phyloP scores from a whole-genome alignment of 1,140 invertebrate genomes.

The Diuraphis noxia region DNA sequence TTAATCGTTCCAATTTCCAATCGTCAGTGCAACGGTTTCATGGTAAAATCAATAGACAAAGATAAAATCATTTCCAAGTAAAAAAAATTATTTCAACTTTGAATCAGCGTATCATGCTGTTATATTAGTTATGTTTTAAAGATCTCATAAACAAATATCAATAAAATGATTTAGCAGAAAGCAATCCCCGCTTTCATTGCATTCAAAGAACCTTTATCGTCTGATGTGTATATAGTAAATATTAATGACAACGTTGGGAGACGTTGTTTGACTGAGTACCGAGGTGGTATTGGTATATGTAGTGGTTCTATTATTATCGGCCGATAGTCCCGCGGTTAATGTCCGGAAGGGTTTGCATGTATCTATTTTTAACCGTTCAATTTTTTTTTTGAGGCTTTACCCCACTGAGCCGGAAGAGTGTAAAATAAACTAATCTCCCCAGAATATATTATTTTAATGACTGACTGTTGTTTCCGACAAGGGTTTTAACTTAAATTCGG shows the following conservation, averaged over 20 bases:
- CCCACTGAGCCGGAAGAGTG: background rate
- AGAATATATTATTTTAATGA: background rate
- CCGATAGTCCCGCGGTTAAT: background rate
- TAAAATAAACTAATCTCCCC: background rate
- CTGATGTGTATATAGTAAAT: background rate
- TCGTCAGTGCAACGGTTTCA: background rate
- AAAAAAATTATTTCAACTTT: background rate
- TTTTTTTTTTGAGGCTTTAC: background rate
- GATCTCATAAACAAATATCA: background rate
- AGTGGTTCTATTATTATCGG: background rate
- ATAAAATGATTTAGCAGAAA: background rate
- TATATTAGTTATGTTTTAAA: background rate
- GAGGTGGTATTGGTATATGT: background rate
- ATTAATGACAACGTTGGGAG: background rate
- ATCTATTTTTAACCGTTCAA: constrained; percentile 10
- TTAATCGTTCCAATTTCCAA: background rate
- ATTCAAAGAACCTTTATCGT: background rate
- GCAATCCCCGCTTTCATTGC: background rate
- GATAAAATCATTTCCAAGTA: background rate
- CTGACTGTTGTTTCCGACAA: background rate
- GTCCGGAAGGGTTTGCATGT: background rate
- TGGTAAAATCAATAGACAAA: background rate
- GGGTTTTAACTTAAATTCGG: background rate
- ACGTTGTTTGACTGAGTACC: background rate
- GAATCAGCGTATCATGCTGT: background rate